phyloP scores from a whole-genome alignment of 2,797 vertebrate species.

The Novumbra hubbsi region DNA sequence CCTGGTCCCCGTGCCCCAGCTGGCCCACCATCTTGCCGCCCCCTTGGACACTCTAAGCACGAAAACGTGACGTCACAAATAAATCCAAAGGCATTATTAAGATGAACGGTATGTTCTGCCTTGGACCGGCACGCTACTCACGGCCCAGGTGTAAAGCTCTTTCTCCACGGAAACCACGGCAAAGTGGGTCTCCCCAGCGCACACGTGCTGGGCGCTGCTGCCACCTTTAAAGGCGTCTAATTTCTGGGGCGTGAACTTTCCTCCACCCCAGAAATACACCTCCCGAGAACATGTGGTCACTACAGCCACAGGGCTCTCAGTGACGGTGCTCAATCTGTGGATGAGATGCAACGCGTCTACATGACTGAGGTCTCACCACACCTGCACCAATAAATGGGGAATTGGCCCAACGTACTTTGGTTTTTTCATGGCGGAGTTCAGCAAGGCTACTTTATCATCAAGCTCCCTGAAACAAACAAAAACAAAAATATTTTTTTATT shows the following conservation, averaged over 20 bases:
- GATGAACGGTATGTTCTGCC: background rate
- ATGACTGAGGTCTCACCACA: background rate
- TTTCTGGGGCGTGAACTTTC: conserved; percentile 98
- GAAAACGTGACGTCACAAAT: conserved; percentile 1
- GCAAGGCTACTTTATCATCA: conserved; percentile 86
- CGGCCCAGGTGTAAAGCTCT: conserved; percentile 98
- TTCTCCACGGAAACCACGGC: conserved; percentile 98
- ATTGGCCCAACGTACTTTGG: conserved; percentile 80
- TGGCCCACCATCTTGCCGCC: conserved; percentile 96
- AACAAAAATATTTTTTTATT: conserved; percentile 4
- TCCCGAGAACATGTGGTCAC: conserved; percentile 96
- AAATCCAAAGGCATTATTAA: background rate
- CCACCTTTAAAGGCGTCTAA: conserved; percentile 96
- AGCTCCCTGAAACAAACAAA: conserved; percentile 84
- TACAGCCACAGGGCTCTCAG: conserved; percentile 90
- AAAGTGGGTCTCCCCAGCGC: conserved; percentile 97
- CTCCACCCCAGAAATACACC: conserved; percentile 97
- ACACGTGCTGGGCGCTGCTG: conserved; percentile 93
- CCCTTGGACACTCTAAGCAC: conserved; percentile 88
- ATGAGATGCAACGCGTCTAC: background rate
- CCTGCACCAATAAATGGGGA: background rate
- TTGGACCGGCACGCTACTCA: conserved; percentile 70
- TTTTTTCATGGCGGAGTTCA: conserved; percentile 92
- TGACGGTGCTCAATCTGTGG: conserved; percentile 83
- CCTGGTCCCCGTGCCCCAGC: conserved; percentile 94